phyloP scores from a whole-genome alignment of 2,797 vertebrate genomes.

The Thalassophryne amazonica region DNA sequence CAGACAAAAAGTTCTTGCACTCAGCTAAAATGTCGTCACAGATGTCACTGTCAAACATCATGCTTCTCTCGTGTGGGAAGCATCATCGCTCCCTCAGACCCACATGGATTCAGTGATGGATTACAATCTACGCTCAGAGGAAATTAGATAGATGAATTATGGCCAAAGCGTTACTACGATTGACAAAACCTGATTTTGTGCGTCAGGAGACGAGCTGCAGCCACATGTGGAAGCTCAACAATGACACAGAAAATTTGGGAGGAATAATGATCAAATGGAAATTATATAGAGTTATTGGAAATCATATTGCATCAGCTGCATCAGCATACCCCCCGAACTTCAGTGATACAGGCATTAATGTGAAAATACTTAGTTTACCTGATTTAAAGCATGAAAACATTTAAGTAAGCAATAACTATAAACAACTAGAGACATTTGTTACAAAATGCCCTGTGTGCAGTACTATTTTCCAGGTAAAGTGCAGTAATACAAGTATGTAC shows the following conservation, averaged over 20 bases:
- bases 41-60: slow-evolving; percentile 31
- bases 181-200: slow-evolving; percentile 49
- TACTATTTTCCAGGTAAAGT: too few relatives aligned
- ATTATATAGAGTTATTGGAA: too few relatives aligned
- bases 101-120: slow-evolving; percentile 49
- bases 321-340: too few relatives aligned
- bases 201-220: slow-evolving; percentile 34
- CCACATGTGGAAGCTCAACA: slow-evolving; percentile 38
- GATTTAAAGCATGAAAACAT: too few relatives aligned
- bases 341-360: too few relatives aligned
- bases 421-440: too few relatives aligned
- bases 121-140: slow-evolving; percentile 28
- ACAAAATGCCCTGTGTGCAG: too few relatives aligned
- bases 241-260: slow-evolving; percentile 29
- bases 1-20: slow-evolving; percentile 17
- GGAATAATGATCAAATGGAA: slow-evolving; percentile 15
- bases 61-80: slow-evolving; percentile 14
- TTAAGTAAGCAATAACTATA: too few relatives aligned
- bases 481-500: too few relatives aligned
- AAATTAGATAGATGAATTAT: slow-evolving; percentile 50
- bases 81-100: slow-evolving; percentile 20
- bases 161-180: slow-evolving; percentile 39
- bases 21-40: slow-evolving; percentile 29
- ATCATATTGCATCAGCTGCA: too few relatives aligned
- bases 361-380: too few relatives aligned